phyloP scores from a whole-genome alignment of 2,888 invertebrate genomes.

The Eupithecia inturbata region DNA sequence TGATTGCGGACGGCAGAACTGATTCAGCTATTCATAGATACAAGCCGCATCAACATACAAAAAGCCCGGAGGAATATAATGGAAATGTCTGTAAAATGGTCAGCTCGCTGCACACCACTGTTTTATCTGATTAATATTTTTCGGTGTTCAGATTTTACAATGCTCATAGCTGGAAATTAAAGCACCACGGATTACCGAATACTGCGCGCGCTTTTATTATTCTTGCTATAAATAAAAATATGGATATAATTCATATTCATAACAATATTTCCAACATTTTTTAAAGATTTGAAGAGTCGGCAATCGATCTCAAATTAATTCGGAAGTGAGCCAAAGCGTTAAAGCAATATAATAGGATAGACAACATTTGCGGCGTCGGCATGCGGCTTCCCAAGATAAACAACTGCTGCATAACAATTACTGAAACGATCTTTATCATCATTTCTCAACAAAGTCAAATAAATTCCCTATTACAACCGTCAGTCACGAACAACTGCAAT shows the following conservation, averaged over 20 bases:
- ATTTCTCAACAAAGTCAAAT: neutral
- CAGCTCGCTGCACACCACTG: slow-evolving; percentile 52
- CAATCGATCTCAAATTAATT: slow-evolving; percentile 2
- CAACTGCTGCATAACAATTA: slow-evolving; percentile 59
- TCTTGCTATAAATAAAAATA: too few species aligned
- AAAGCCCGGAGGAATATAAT: slow-evolving; percentile 69
- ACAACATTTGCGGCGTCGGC: slow-evolving; percentile 47
- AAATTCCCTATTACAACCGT: neutral
- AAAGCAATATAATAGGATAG: slow-evolving; percentile 29
- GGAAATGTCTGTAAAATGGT: slow-evolving; percentile 58
- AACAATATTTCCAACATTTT: neutral
- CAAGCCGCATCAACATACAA: slow-evolving; percentile 62
- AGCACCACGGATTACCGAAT: neutral
- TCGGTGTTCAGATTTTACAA: slow-evolving; percentile 40
- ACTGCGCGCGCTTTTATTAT: neutral
- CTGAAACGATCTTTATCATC: neutral
- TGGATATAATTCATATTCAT: too few species aligned
- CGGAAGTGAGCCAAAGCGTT: slow-evolving; percentile 8
- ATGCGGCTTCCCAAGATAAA: slow-evolving; percentile 65
- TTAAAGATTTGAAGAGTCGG: neutral
- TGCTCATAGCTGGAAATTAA: slow-evolving; percentile 8
- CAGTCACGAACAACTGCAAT: neutral
- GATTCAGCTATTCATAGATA: slow-evolving; percentile 68
- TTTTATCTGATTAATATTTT: slow-evolving; percentile 57
- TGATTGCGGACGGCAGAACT: slow-evolving; percentile 54